Percentiles rank a stretch among this genome's conserved stretches.
Evolutionary conservation across 2,888 invertebrate genomes (phyloP).

Genomic region (Cephus rjabovi): DNA sequence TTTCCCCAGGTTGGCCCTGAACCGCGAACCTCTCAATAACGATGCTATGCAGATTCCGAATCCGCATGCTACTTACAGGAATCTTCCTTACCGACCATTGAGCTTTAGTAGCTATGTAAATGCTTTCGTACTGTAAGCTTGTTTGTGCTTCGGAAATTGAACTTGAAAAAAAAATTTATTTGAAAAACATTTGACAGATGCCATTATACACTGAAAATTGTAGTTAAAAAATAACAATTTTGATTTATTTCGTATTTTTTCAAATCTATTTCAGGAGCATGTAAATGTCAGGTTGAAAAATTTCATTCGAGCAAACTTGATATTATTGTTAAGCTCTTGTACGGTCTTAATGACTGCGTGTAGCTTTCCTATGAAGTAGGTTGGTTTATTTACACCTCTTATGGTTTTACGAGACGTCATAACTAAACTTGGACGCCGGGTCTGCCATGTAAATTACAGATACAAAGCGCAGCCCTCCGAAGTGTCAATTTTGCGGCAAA

Average conservation of each 20-base stretch:
- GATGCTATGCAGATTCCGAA: neutral
- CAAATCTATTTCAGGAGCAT: neutral
- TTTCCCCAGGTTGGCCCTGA: neutral
- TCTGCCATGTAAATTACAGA: neutral
- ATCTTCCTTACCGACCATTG: neutral
- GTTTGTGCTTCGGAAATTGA: neutral
- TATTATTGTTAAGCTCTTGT: neutral
- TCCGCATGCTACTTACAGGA: neutral
- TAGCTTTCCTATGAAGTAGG: neutral
- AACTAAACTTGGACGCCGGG: neutral
- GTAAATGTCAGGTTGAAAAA: neutral
- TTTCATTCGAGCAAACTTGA: neutral
- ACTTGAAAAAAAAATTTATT: neutral
- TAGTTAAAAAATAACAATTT: neutral
- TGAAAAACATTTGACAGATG: no score
- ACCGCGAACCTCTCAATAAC: neutral
- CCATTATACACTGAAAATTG: no score
- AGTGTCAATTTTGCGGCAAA: neutral
- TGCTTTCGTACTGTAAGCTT: neutral
- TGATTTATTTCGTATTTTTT: neutral
- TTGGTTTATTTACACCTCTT: neutral
- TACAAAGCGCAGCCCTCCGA: neutral
- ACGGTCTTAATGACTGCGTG: neutral
- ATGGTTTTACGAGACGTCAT: neutral
- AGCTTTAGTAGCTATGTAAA: neutral